These are phyloP conservation scores for Dicranocentrus wangi DNA, from an alignment of 2,888 invertebrate species.

Conservation along the genomic window DNA sequence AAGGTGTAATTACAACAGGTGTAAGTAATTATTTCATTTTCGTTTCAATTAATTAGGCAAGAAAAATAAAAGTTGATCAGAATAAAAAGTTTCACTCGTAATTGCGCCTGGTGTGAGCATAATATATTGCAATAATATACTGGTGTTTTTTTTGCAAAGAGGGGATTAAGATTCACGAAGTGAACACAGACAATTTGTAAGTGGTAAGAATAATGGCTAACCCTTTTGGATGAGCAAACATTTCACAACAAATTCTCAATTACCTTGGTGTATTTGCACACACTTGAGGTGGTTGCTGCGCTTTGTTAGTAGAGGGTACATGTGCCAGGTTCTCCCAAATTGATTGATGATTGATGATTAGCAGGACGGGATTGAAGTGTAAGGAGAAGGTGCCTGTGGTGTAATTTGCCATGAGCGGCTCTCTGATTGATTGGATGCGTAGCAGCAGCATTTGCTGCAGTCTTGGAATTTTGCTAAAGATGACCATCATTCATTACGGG, in stretches of 20 bases:
- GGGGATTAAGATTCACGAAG: too few relatives aligned
- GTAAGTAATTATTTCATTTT: slow-evolving; percentile 43
- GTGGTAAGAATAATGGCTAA: too few relatives aligned
- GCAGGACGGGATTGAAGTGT: slow-evolving; percentile 36
- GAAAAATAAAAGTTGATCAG: slow-evolving; percentile 6
- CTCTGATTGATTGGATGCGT: slow-evolving; percentile 52
- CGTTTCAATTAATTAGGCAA: slow-evolving; percentile 37
- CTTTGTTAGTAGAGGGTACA: background rate
- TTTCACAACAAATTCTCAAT: too few relatives aligned
- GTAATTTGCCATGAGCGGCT: slow-evolving; percentile 51
- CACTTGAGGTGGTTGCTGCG: background rate
- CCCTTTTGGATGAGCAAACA: too few relatives aligned
- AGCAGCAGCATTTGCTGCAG: background rate
- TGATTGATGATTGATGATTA: slow-evolving; percentile 57
- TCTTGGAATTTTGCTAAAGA: background rate
- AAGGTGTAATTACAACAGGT: slow-evolving; percentile 32
- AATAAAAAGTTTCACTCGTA: slow-evolving; percentile 16
- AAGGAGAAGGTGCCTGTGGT: slow-evolving; percentile 40
- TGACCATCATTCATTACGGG: background rate
- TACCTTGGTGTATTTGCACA: background rate
- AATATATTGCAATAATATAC: too few relatives aligned
- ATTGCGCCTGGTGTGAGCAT: too few relatives aligned
- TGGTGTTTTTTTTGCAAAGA: too few relatives aligned
- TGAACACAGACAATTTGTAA: too few relatives aligned
- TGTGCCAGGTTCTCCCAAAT: slow-evolving; percentile 28